Evolutionary conservation across 1,140 invertebrate genomes (phyloP).

Genomic region (Psilanteris sp.): DNA sequence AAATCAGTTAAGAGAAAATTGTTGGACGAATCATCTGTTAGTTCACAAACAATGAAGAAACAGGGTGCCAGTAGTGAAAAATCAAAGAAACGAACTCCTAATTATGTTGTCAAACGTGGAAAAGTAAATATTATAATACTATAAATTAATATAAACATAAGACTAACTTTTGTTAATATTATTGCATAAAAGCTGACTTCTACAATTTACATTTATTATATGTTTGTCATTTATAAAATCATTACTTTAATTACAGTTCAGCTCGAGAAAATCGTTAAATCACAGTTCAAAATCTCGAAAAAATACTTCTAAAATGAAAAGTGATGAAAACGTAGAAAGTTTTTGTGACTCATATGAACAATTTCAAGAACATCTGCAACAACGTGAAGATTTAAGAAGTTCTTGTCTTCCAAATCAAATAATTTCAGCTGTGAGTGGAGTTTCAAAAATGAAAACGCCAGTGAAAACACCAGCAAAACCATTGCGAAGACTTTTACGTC

Average conservation of each 20-base stretch:
- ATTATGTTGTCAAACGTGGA: slow-evolving; percentile 67
- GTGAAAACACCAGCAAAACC: slow-evolving; percentile 75
- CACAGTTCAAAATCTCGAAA: slow-evolving; percentile 11
- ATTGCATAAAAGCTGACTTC: too few relatives aligned
- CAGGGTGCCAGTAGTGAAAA: slow-evolving; percentile 56
- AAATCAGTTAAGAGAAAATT: slow-evolving; percentile 71
- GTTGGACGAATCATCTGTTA: slow-evolving; percentile 67
- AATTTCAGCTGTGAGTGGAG: slow-evolving; percentile 45
- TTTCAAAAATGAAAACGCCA: slow-evolving; percentile 63
- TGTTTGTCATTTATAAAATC: too few relatives aligned
- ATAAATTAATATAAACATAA: too few relatives aligned
- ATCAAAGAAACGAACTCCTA: slow-evolving; percentile 39
- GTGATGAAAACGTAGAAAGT: slow-evolving; percentile 20
- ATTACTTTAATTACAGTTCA: slow-evolving; percentile 20
- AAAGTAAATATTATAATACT: slow-evolving; percentile 55
- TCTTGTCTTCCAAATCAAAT: slow-evolving; percentile 69
- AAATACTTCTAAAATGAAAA: slow-evolving; percentile 16
- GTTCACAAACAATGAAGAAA: slow-evolving; percentile 60
- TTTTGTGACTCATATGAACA: slow-evolving; percentile 67
- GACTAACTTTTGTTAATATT: too few relatives aligned
- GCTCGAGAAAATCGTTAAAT: slow-evolving; percentile 25
- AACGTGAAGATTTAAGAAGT: slow-evolving; percentile 72
- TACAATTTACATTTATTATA: too few relatives aligned
- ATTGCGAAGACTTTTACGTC: slow-evolving; percentile 54
- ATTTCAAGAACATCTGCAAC: slow-evolving; percentile 74